Evolutionary conservation across 2,113 vertebrate species (phyloP).

Genomic region (Solea senegalensis): DNA sequence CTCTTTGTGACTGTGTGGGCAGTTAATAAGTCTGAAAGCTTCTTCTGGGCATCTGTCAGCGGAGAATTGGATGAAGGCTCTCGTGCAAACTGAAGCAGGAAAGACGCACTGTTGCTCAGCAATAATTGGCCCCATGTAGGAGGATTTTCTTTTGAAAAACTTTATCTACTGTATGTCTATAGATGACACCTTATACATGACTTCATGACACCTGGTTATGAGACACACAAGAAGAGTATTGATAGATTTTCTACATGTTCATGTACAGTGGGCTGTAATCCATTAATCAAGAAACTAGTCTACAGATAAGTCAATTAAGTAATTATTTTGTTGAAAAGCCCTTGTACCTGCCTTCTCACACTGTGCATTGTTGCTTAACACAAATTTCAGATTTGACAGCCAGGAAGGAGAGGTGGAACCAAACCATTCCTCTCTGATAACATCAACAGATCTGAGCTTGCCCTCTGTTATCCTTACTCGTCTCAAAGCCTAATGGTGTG

Average conservation of each 20-base stretch:
- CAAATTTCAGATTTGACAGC: conserved; percentile 16
- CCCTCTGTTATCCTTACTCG: conserved; percentile 37
- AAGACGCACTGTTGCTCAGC: conserved; percentile 53
- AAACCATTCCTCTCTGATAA: conserved; percentile 50
- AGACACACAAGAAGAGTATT: background rate
- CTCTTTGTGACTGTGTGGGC: conserved; percentile 69
- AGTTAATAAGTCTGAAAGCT: conserved; percentile 77
- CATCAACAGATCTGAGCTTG: conserved; percentile 52
- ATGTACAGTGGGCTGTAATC: too few relatives aligned
- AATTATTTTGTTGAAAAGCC: background rate
- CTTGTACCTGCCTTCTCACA: conserved; percentile 13
- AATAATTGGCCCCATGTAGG: conserved; percentile 49
- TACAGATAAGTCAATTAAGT: too few relatives aligned
- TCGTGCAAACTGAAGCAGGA: conserved; percentile 34
- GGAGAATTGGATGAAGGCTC: conserved; percentile 53
- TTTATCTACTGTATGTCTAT: conserved; percentile 10
- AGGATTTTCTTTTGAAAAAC: background rate
- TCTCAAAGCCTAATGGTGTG: conserved; percentile 57
- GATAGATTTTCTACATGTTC: too few relatives aligned
- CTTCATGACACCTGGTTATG: background rate
- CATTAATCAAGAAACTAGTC: too few relatives aligned
- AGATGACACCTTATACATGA: background rate
- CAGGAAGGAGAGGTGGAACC: conserved; percentile 41
- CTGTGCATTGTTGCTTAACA: conserved; percentile 24
- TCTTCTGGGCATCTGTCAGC: conserved; percentile 68